Conservation (phyloP, 2,113 vertebrate genomes). For the Cariama cristata region DNA sequence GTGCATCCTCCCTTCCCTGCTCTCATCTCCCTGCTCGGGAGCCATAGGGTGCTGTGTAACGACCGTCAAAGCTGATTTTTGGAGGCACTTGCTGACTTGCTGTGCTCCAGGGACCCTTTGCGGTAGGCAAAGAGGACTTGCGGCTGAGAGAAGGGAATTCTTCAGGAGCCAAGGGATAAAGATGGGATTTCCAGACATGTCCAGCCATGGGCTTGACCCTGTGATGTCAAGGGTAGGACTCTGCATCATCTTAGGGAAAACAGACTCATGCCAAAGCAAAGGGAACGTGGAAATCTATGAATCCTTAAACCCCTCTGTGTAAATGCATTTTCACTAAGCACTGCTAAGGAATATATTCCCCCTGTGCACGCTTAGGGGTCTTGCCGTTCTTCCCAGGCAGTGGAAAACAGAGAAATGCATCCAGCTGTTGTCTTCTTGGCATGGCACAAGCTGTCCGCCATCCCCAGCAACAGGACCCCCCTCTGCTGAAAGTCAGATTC, state of each 20-base stretch:
- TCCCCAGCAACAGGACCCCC: neutral
- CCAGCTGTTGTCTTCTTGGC: neutral
- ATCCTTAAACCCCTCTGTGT: neutral
- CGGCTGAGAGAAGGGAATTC: neutral
- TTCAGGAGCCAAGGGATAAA: neutral
- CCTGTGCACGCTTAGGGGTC: neutral
- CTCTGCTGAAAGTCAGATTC: neutral
- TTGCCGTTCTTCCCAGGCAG: neutral
- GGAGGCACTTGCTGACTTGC: neutral
- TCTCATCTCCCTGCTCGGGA: neutral
- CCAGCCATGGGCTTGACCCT: neutral
- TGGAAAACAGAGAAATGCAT: neutral
- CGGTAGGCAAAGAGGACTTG: neutral
- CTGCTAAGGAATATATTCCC: neutral
- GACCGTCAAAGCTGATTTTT: neutral
- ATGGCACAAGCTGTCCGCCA: fast-evolving
- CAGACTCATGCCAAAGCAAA: fast-evolving
- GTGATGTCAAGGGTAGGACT: neutral
- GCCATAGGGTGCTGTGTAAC: too few relatives aligned
- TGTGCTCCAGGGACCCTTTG: neutral
- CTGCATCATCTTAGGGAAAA: neutral
- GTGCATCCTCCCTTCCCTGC: neutral
- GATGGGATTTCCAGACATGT: neutral
- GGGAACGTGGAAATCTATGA: neutral
- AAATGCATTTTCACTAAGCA: neutral